Percentiles rank a stretch among this genome's conserved stretches.
phyloP scores from a whole-genome alignment of 1,140 invertebrate genomes.

The Leucophenga varia region DNA sequence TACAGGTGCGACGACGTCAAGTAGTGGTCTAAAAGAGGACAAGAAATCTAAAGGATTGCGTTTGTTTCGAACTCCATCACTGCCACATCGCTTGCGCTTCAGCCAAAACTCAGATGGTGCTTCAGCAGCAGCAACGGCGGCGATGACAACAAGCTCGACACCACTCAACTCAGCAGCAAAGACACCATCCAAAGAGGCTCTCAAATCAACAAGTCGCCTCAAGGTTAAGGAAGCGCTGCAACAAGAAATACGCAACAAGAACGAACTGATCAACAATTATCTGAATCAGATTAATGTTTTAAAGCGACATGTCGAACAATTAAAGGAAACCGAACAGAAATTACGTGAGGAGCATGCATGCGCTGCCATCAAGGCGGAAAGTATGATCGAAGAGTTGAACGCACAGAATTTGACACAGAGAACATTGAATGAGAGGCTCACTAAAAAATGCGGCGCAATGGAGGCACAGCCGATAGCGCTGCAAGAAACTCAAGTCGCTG shows the following conservation, averaged over 20 bases:
- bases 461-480: constrained; percentile 38
- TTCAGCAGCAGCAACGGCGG: neutral
- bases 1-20: no score
- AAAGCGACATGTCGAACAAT: constrained; percentile 42
- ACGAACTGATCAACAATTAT: constrained; percentile 49
- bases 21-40: constrained; percentile 35
- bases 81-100: constrained; percentile 52
- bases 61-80: constrained; percentile 47
- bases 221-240: constrained; percentile 55
- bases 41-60: constrained; percentile 50
- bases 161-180: constrained; percentile 44
- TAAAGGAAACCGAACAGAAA: constrained; percentile 45
- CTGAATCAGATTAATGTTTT: constrained; percentile 47
- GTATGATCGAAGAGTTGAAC: constrained; percentile 33
- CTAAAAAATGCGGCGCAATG: constrained; percentile 23
- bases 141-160: constrained; percentile 44
- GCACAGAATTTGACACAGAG: constrained; percentile 37
- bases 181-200: constrained; percentile 45
- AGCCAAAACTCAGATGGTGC: constrained; percentile 30
- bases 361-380: constrained; percentile 32
- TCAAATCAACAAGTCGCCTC: constrained; percentile 39
- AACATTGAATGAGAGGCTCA: constrained; percentile 36
- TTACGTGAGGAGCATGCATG: constrained; percentile 40
- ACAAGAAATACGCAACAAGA: constrained; percentile 50
- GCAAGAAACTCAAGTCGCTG: constrained; percentile 22